Conservation (phyloP, 2,113 vertebrate species). For the Cettia cetti region DNA sequence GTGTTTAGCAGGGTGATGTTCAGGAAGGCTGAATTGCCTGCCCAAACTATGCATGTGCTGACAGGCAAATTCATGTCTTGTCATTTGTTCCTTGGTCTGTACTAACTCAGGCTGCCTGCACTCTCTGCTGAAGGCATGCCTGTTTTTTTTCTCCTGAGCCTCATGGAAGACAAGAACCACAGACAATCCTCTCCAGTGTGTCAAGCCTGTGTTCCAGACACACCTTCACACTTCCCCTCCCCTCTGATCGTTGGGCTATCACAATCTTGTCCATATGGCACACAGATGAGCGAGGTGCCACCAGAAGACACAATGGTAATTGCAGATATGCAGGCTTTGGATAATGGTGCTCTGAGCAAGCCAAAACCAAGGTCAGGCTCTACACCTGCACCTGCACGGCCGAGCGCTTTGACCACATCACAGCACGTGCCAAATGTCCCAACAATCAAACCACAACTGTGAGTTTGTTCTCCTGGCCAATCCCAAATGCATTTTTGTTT, state of each 20-base stretch:
- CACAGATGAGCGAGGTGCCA: background rate
- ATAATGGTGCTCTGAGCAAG: background rate
- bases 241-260: background rate
- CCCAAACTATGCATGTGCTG: background rate
- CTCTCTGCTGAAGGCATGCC: background rate
- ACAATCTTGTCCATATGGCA: background rate
- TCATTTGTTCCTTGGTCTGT: background rate
- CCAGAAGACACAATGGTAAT: background rate
- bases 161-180: background rate
- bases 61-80: background rate
- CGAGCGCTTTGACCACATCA: background rate
- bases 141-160: background rate
- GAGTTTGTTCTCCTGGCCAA: background rate
- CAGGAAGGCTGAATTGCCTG: background rate
- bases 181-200: background rate
- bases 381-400: rapidly evolving
- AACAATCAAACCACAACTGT: background rate
- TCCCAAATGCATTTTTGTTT: background rate
- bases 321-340: background rate
- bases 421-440: background rate
- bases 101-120: background rate
- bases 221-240: background rate
- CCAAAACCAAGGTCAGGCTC: background rate
- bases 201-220: background rate
- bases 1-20: background rate